These are phyloP conservation scores for Cistogaster globosa DNA, from an alignment of 2,888 invertebrate species.

Conservation along the genomic window DNA sequence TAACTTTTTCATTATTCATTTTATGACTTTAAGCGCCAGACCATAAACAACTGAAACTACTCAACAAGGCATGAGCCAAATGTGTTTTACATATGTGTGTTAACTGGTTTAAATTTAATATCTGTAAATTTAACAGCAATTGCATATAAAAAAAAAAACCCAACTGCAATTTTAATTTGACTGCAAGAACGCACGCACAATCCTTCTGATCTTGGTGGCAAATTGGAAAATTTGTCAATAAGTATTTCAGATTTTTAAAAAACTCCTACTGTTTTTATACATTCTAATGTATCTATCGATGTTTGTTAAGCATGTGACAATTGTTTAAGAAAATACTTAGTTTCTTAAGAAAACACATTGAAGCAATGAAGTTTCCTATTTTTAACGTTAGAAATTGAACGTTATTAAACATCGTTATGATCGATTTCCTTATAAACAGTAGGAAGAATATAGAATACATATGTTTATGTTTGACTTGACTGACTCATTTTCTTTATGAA, in stretches of 20 bases:
- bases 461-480: no score
- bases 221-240: not conserved
- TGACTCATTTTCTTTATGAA: no score
- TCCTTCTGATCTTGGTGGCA: not conserved
- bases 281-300: no score
- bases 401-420: no score
- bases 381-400: no score
- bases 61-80: not conserved
- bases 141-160: not conserved
- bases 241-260: not conserved
- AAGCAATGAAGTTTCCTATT: no score
- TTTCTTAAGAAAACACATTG: no score
- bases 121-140: not conserved
- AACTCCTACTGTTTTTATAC: not conserved
- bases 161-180: constrained; percentile 17
- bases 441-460: no score
- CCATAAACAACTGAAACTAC: constrained; percentile 35
- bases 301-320: no score
- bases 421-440: no score
- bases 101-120: not conserved
- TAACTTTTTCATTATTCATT: constrained; percentile 1
- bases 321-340: no score
- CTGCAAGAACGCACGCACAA: not conserved
- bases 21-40: constrained; percentile 41
- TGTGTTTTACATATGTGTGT: constrained; percentile 28